Percentiles rank a stretch among this genome's conserved stretches.
Evolutionary conservation across 2,113 vertebrate species (phyloP).

Genomic region (zebrafish (Danio rerio)): GRCz12tu NC_133183.1:26993501-26994000

Average conservation of each 20-base stretch:
- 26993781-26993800: background rate
- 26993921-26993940: background rate
- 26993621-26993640: too few species aligned
- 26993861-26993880: constrained; percentile 80
- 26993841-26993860: constrained; percentile 86
- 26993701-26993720: too few species aligned
- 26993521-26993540: too few species aligned
- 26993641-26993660: too few species aligned
- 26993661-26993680: too few species aligned
- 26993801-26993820: constrained; percentile 87
- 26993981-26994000: constrained; percentile 70
- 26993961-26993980: background rate
- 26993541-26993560: too few species aligned
- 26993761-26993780: background rate
- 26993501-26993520: too few species aligned
- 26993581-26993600: too few species aligned
- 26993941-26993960: background rate
- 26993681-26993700: too few species aligned
- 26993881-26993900: constrained; percentile 81
- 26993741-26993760: background rate
- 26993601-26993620: too few species aligned
- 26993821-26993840: constrained; percentile 83
- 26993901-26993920: background rate
- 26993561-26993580: too few species aligned
- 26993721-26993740: background rate